Base-by-base conservation (phyloP, 2,113 vertebrate genomes). In the Atlantisia rogersi region DNA sequence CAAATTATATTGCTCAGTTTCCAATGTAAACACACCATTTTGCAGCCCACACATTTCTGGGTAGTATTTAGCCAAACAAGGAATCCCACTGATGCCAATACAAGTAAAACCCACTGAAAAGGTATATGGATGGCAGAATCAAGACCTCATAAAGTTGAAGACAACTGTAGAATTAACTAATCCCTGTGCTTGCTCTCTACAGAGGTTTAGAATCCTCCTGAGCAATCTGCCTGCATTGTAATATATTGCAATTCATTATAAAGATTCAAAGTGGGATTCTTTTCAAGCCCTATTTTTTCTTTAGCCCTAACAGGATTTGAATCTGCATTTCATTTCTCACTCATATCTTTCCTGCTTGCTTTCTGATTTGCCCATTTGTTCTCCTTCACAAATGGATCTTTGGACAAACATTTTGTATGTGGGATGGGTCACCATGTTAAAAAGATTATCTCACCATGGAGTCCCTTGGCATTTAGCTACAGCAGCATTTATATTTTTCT, bases 361-460 rank as follows among this genome's bases (percentile, higher is more conserved):
- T 96, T 95, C 90, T 94, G 71, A 67, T 91, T 93, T 95, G 52
- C 44, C 69, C 85, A 82, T 95, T 97, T 96, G 79, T 93, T 95
- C 90, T 73, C 80, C 73, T 89, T 94, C 91, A 96, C 88, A 93
- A 96, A 78, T n/a, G 88, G 80, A 63, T 79, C 88, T 95, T 92
- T 73, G 87, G 82, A 39, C 69, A 91, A 95, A 96, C 91, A 96
- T 93, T 95, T 96, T 76, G 76, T 93, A 80, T 96, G 93, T 94
- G 86, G 83, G 93, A 93, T 88, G 88, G 65, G 88, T 96, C 18
- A 3, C 93, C 94, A 93, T 95, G 94, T 96, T 97, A 97, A 96
- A 97, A 97, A 97, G 91, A 96, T 97, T 97, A 96, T 97, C 92
- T 58, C 94, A 94, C 95, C 86, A 96, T 95, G 94, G 83, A 95